A percentile compares a stretch with the other conserved stretches of the same genome.
Conservation (phyloP, 2,113 vertebrate species). For the Rhinoderma darwinii region DNA sequence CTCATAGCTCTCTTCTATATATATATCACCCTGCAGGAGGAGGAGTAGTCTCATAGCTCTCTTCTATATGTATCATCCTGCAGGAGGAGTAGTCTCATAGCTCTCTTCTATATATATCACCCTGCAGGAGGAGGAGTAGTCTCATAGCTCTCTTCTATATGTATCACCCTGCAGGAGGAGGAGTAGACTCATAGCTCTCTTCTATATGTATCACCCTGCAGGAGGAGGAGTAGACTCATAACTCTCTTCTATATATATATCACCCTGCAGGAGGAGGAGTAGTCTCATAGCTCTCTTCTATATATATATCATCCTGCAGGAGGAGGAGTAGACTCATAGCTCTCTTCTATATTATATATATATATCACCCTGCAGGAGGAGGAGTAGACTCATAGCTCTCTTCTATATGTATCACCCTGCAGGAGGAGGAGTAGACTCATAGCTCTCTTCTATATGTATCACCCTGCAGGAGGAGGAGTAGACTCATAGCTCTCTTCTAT, state of each 20-base stretch:
- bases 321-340: neutral
- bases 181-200: neutral
- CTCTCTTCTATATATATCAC: too few species aligned
- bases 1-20: neutral
- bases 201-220: neutral
- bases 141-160: too few species aligned
- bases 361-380: too few species aligned
- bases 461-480: neutral
- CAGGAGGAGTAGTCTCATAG: neutral
- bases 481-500: too few species aligned
- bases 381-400: neutral
- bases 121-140: neutral
- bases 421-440: neutral
- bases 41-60: neutral
- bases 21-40: constrained; percentile 13
- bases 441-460: too few species aligned
- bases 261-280: neutral
- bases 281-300: too few species aligned
- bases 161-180: too few species aligned
- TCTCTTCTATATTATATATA: too few species aligned
- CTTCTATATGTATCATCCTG: neutral
- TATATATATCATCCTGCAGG: too few species aligned
- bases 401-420: neutral
- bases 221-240: neutral
- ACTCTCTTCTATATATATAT: too few species aligned